Conservation (phyloP, 2,888 invertebrate genomes). For the Ectropis crepuscularia region DNA sequence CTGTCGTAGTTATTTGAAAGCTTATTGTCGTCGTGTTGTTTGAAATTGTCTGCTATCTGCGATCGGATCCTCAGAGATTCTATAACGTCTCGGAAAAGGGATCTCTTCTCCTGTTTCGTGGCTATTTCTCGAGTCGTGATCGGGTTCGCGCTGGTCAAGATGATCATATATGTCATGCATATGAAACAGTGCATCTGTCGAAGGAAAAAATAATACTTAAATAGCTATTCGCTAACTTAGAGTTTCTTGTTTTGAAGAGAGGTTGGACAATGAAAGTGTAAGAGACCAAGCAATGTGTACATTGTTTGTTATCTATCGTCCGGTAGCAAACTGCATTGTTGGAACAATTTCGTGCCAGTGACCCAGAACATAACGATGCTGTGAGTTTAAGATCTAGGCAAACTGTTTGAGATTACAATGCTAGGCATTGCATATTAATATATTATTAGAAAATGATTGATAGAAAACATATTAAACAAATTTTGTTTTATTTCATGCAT, state of each 20-base stretch:
- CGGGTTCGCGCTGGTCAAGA: slow-evolving; percentile 67
- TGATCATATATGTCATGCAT: slow-evolving; percentile 74
- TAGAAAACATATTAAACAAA: too few relatives aligned
- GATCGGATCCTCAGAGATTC: slow-evolving; percentile 71
- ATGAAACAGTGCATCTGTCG: slow-evolving; percentile 79
- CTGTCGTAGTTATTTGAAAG: slow-evolving; percentile 63
- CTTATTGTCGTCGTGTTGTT: slow-evolving; percentile 69
- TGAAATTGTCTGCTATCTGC: slow-evolving; percentile 65
- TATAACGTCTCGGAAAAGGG: slow-evolving; percentile 75
- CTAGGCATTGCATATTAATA: background rate
- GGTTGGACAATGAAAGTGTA: slow-evolving; percentile 22
- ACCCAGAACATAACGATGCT: slow-evolving; percentile 14
- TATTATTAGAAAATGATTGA: too few relatives aligned
- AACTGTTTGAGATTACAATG: slow-evolving; percentile 23
- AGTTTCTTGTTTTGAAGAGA: too few relatives aligned
- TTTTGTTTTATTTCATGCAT: too few relatives aligned
- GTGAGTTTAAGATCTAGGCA: slow-evolving; percentile 17
- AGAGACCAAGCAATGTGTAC: slow-evolving; percentile 7
- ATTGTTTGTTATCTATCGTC: slow-evolving; percentile 7
- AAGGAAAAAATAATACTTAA: slow-evolving; percentile 24
- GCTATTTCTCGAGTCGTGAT: slow-evolving; percentile 52
- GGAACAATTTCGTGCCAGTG: slow-evolving; percentile 23
- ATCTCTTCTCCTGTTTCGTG: slow-evolving; percentile 61
- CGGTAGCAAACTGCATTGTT: slow-evolving; percentile 15
- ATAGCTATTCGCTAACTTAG: background rate